A percentile compares a stretch with the other conserved stretches of the same genome.
Conservation (phyloP, 92 coral and sea anemone genomes). For the Scolanthus callimorphus region DNA sequence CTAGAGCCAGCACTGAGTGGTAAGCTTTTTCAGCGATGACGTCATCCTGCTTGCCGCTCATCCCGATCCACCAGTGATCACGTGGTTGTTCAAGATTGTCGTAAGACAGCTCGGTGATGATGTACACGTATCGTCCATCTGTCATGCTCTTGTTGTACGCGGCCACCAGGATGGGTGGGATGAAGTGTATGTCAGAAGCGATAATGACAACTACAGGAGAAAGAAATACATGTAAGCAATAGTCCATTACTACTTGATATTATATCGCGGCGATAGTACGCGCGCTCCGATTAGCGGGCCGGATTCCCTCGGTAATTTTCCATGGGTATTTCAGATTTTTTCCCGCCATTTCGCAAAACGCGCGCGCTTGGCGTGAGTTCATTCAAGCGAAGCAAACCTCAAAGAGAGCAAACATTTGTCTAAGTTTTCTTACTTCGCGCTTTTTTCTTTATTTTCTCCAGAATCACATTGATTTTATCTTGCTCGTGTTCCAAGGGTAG, state of each 20-base stretch:
- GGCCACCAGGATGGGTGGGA: constrained; percentile 58
- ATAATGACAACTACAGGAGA: constrained; percentile 59
- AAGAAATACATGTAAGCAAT: too few species aligned
- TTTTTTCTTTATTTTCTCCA: constrained; percentile 44
- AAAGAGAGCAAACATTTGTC: too few species aligned
- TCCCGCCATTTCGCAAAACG: too few species aligned
- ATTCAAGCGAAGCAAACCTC: too few species aligned
- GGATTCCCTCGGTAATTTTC: too few species aligned
- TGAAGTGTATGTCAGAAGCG: constrained; percentile 36
- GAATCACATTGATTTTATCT: constrained; percentile 13
- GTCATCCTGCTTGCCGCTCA: constrained; percentile 20
- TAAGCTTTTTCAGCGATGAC: constrained; percentile 46
- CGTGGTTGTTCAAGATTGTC: constrained; percentile 1
- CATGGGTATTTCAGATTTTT: too few species aligned
- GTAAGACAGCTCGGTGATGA: constrained; percentile 53
- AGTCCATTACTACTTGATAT: neutral
- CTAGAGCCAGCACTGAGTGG: constrained; percentile 64
- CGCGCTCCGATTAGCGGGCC: neutral
- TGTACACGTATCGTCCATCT: constrained; percentile 71
- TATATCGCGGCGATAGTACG: too few species aligned
- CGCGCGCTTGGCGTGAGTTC: too few species aligned
- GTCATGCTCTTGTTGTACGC: constrained; percentile 69
- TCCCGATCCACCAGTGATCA: constrained; percentile 49
- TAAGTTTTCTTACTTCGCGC: constrained; percentile 93
- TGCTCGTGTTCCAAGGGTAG: constrained; percentile 44